A percentile compares a stretch with the other conserved stretches of the same genome.
phyloP scores from a whole-genome alignment of 2,113 vertebrate genomes.

The Erythrocercus mccallii region DNA sequence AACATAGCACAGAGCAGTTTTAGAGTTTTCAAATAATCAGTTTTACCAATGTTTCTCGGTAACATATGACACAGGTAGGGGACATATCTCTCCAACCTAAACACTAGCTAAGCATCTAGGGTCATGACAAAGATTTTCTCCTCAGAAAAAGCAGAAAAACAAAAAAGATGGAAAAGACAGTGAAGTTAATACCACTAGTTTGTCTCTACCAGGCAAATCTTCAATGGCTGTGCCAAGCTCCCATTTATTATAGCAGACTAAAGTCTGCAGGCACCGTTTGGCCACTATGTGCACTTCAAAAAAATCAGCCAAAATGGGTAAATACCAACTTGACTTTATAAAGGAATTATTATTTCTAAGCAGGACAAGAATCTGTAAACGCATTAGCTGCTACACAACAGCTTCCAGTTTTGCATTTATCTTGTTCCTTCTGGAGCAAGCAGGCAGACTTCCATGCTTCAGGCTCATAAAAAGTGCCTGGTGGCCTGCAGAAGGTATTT shows the following conservation, averaged over 20 bases:
- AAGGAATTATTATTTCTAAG: neutral
- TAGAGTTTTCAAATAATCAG: neutral
- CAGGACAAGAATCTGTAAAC: neutral
- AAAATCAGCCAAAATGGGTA: neutral
- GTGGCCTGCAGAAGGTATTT: conserved; percentile 46
- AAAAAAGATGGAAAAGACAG: neutral
- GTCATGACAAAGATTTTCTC: neutral
- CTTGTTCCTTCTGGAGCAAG: neutral
- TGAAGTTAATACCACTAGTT: neutral
- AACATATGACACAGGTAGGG: neutral
- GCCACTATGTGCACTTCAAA: neutral
- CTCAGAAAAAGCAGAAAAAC: neutral
- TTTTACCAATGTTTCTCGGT: neutral
- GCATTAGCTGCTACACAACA: neutral
- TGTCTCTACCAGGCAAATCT: neutral
- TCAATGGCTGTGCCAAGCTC: neutral
- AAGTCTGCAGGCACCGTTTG: neutral
- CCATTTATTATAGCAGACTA: neutral
- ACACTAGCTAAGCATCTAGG: neutral
- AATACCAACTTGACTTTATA: neutral
- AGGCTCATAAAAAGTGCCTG: conserved; percentile 19
- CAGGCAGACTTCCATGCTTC: conserved; percentile 26
- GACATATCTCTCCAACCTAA: neutral
- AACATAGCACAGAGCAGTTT: neutral
- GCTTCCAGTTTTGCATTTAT: conserved; percentile 13